phyloP scores from a whole-genome alignment of 2,888 invertebrate species.

The Hydroisotoma schaefferi region DNA sequence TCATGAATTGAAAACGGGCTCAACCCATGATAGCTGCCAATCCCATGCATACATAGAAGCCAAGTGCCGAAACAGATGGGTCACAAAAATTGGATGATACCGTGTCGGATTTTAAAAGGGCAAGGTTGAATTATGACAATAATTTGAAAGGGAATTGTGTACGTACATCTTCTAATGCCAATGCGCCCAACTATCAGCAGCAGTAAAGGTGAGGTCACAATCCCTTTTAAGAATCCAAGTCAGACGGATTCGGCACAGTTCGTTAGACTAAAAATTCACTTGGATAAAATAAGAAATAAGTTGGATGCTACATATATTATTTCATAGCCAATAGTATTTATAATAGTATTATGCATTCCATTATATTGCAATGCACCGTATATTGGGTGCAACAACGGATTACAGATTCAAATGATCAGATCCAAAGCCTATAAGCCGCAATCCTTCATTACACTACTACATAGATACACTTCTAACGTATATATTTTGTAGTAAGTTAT shows the following conservation, averaged over 20 bases:
- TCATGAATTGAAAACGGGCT: constrained; percentile 11
- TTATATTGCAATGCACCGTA: too few relatives aligned
- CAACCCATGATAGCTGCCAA: not conserved
- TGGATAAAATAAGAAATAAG: not conserved
- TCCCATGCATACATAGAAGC: too few relatives aligned
- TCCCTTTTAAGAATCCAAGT: constrained; percentile 1
- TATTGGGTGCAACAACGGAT: not conserved
- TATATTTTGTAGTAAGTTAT: too few relatives aligned
- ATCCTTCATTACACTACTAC: too few relatives aligned
- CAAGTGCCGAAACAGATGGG: constrained; percentile 19
- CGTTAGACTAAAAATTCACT: constrained; percentile 30
- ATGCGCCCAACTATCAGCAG: too few relatives aligned
- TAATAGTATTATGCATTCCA: too few relatives aligned
- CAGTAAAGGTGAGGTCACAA: constrained; percentile 12
- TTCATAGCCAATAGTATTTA: too few relatives aligned
- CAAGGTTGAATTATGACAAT: constrained; percentile 17
- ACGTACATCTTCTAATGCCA: too few relatives aligned
- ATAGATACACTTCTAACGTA: too few relatives aligned
- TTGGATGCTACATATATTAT: not conserved
- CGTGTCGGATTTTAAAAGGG: constrained; percentile 25
- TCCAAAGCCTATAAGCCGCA: too few relatives aligned
- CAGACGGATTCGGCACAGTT: constrained; percentile 39
- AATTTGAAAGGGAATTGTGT: constrained; percentile 4
- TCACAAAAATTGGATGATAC: constrained; percentile 33
- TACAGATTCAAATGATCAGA: too few relatives aligned